Evolutionary conservation across 37 sponge, comb jelly and placozoan species (phyloP).

Genomic region (Halisarca cf. caerulea): DNA sequence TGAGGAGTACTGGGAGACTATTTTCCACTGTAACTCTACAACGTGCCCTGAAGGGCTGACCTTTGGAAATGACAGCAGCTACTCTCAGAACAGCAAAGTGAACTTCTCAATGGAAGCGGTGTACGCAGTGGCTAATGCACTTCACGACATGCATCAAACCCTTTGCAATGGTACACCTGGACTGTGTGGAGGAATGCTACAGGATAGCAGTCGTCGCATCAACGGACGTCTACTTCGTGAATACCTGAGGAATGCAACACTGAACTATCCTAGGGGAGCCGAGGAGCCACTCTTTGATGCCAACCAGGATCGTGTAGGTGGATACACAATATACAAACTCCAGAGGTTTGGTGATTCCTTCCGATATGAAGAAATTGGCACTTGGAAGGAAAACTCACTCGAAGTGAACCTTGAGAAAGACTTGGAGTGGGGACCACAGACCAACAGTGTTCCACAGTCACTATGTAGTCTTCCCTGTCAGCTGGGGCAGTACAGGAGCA

Average conservation of each 20-base stretch:
- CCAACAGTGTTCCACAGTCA: not conserved
- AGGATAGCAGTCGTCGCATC: not conserved
- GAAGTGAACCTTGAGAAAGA: not conserved
- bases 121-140: conserved; percentile 70
- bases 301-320: conserved; percentile 48
- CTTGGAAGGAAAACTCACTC: not conserved
- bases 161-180: conserved; percentile 29
- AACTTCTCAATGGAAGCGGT: conserved; percentile 65
- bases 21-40: not conserved
- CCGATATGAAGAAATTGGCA: conserved; percentile 4
- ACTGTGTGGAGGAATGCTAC: conserved; percentile 36
- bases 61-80: not conserved
- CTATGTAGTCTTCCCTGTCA: not conserved
- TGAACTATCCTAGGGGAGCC: conserved; percentile 7
- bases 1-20: not conserved
- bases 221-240: conserved; percentile 30
- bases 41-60: not conserved
- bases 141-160: conserved; percentile 36
- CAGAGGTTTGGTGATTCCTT: not conserved
- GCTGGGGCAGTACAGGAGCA: not conserved
- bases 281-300: conserved; percentile 49
- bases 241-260: conserved; percentile 49
- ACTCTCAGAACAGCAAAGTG: not conserved
- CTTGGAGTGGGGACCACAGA: not conserved
- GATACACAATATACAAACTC: conserved; percentile 49